Percentiles rank a stretch among this genome's conserved stretches.
These are phyloP conservation scores for Pangasius sanitwongsei DNA, from an alignment of 2,797 vertebrate species.

Conservation along the genomic window DNA sequence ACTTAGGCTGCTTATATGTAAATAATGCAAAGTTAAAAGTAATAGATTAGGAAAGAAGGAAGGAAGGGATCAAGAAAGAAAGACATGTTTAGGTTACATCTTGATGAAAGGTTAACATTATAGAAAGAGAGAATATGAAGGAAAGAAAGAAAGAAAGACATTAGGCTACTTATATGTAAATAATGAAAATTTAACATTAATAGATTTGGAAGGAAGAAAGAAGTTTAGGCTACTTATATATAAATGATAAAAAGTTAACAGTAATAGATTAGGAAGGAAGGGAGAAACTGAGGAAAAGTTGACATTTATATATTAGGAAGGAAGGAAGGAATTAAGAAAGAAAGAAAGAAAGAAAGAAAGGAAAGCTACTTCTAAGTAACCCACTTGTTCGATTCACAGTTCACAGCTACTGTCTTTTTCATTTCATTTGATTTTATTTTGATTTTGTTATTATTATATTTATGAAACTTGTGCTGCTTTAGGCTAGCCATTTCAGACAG, in stretches of 20 bases:
- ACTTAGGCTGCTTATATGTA: no score
- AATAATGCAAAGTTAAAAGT: not conserved
- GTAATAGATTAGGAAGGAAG: not conserved
- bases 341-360: not conserved
- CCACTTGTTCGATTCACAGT: not conserved
- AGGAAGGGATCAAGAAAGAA: not conserved
- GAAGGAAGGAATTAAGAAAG: constrained; percentile 1
- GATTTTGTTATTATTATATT: not conserved
- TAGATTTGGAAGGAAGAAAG: not conserved
- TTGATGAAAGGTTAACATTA: not conserved
- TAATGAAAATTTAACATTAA: not conserved
- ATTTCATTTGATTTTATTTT: not conserved
- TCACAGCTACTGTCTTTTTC: no score
- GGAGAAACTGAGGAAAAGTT: not conserved
- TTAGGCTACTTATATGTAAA: no score
- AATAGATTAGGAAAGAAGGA: not conserved
- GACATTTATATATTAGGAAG: not conserved
- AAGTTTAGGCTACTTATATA: not conserved
- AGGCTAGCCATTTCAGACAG: not conserved
- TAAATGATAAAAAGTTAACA: not conserved
- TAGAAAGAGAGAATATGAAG: not conserved
- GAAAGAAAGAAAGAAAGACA: no score
- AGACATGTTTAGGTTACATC: not conserved
- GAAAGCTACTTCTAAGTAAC: not conserved
- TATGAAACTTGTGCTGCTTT: not conserved